A percentile compares a stretch with the other conserved stretches of the same genome.
Evolutionary conservation across 2,113 vertebrate species (phyloP).

Genomic region (Spermophilus dauricus): DNA sequence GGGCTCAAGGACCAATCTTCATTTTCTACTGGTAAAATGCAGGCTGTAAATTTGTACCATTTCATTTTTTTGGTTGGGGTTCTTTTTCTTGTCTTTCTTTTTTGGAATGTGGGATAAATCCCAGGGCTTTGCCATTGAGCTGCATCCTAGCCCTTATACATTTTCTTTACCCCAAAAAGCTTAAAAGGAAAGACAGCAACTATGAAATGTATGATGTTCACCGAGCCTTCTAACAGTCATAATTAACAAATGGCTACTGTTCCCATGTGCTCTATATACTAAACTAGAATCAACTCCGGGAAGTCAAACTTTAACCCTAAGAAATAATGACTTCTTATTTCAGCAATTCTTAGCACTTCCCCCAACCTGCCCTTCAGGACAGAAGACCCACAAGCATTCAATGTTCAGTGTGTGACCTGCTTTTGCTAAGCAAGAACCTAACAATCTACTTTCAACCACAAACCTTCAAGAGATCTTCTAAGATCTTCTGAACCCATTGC

Average conservation of each 20-base stretch:
- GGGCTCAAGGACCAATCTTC: background rate
- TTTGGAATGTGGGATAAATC: no score
- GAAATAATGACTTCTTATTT: background rate
- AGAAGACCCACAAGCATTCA: background rate
- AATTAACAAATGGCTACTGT: background rate
- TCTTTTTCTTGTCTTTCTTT: no score
- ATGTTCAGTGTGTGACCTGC: background rate
- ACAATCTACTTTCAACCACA: conserved; percentile 18
- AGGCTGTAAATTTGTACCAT: no score
- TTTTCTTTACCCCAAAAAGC: background rate
- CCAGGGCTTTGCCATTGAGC: no score
- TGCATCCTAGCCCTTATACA: background rate
- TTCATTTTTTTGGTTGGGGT: no score
- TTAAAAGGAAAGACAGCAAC: background rate
- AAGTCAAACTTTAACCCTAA: no score
- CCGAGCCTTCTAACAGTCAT: rapidly evolving
- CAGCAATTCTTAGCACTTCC: no score
- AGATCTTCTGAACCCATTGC: conserved; percentile 26
- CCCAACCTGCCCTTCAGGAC: background rate
- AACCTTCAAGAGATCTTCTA: conserved; percentile 78
- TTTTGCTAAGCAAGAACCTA: background rate
- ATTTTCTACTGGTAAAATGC: background rate
- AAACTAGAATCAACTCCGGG: background rate
- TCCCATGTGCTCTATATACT: background rate
- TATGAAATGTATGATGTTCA: rapidly evolving